Base-by-base conservation (phyloP, 37 sponge, comb jelly and placozoan genomes). In the Aphrocallistes beatrix region DNA sequence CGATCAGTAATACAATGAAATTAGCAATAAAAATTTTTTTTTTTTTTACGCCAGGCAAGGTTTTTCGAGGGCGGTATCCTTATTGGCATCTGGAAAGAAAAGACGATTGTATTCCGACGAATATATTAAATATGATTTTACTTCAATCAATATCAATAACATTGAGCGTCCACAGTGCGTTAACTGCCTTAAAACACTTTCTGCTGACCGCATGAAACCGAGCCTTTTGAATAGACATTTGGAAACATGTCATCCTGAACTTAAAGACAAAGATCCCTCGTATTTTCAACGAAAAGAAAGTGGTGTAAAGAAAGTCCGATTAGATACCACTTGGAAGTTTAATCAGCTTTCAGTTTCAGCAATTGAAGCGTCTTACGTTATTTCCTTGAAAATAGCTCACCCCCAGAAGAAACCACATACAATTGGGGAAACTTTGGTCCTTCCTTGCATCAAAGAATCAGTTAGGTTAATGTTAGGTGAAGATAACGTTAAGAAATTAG, bases 371-470 rank as follows among this genome's bases (percentile, higher is more conserved):
- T 60, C 75, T 3, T 60, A 60, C 3, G 75, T 60, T 60, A 60
- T 60, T 60, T 60, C 75, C 21, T 60, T 60, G 75, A 60, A 60
- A 60, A 32, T 60, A 19, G 75, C 75, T 19, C 75, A 60, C 6
- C n/a, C n/a, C n/a, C 75, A 60, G 34, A 60, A 60, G 75, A 60
- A 42, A 60, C 75, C 75, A 6, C 75, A 60, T 60, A 60, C 75
- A 60, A 60, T 60, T 60, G 75, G 75, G 75, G 75, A 60, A 60
- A 60, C 17, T 60, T 60, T 60, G 75, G 21, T 60, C 21, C 75
- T 60, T 13, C 75, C 75, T 60, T 60, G 75, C 75, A 60, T 60
- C 75, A 60, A 60, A 60, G 75, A 28, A 60, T 8, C 75, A 19
- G 75, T 60, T 3, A 60, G 75, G 21, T 60, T 60, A 60, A 60